These are phyloP conservation scores for Rhynchopsitta pachyrhyncha DNA, from an alignment of 2,113 vertebrate species.

Conservation along the genomic window DNA sequence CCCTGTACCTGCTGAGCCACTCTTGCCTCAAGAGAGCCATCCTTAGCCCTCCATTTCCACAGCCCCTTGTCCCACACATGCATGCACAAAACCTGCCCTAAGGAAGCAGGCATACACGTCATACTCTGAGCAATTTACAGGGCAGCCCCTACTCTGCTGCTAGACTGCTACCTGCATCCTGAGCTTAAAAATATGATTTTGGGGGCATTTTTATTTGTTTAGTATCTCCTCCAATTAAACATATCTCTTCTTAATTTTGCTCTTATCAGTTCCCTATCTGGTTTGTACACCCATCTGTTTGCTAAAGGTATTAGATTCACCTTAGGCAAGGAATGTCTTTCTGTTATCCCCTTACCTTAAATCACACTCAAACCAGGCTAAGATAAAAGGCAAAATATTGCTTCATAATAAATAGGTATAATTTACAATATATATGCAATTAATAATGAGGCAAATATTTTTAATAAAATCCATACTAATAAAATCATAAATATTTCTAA, in stretches of 20 bases:
- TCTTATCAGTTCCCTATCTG: background rate
- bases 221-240: background rate
- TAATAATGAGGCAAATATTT: background rate
- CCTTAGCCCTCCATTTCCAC: accelerated
- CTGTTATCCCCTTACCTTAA: background rate
- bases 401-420: background rate
- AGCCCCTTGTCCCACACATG: background rate
- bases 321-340: background rate
- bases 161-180: background rate
- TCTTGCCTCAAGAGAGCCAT: background rate
- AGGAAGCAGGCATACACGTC: accelerated
- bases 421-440: background rate
- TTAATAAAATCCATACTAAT: background rate
- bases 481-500: background rate
- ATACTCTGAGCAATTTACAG: background rate
- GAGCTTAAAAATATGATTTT: background rate
- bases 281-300: background rate
- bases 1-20: background rate
- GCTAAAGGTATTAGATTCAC: background rate
- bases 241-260: background rate
- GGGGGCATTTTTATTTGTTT: background rate
- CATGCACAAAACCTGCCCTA: background rate
- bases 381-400: background rate
- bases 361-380: background rate
- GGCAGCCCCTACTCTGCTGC: background rate